phyloP scores from a whole-genome alignment of 2,113 vertebrate species.

The Hemicordylus capensis region DNA sequence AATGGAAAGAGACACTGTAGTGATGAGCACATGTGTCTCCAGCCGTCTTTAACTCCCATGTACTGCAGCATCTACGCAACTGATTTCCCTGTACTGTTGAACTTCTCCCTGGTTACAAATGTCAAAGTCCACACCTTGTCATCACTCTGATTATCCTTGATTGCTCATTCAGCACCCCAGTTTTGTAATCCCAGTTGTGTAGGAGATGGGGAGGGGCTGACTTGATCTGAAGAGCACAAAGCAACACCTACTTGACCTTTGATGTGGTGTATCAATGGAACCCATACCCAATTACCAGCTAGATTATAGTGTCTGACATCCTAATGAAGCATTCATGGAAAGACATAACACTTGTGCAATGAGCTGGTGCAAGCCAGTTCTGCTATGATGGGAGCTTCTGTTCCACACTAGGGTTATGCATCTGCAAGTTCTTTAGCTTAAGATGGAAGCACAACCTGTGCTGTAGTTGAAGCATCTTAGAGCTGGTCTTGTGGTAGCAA shows the following conservation, averaged over 20 bases:
- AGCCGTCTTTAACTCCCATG: background rate
- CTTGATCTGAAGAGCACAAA: fast-evolving
- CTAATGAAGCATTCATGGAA: no score
- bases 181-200: background rate
- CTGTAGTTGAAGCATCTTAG: no score
- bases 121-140: background rate
- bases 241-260: background rate
- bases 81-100: background rate
- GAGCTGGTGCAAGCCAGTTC: no score
- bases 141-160: background rate
- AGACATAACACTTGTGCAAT: no score
- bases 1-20: slow-evolving; percentile 23
- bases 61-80: background rate
- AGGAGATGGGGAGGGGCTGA: background rate
- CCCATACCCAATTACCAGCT: no score
- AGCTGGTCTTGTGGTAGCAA: no score
- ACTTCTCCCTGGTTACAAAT: background rate
- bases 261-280: background rate
- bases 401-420: no score
- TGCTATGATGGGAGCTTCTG: no score
- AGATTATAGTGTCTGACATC: no score
- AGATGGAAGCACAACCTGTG: no score
- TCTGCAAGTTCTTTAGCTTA: no score
- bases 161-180: slow-evolving; percentile 18
- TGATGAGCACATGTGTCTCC: background rate